phyloP scores from a whole-genome alignment of 2,113 vertebrate species.

The Rhabdomys dilectus region DNA sequence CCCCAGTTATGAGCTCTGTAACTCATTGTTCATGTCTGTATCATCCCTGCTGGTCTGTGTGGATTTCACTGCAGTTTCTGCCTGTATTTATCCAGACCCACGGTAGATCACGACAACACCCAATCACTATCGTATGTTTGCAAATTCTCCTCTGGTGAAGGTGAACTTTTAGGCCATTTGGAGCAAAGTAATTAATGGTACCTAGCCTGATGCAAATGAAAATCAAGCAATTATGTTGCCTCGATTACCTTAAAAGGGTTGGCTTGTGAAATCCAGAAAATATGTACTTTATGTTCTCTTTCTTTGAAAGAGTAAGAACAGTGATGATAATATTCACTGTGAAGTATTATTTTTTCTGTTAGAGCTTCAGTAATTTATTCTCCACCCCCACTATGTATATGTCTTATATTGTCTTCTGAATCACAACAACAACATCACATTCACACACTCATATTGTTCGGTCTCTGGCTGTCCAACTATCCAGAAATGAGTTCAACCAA shows the following conservation, averaged over 20 bases:
- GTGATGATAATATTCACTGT: not conserved
- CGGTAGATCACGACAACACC: not conserved
- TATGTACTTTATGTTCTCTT: constrained; percentile 5
- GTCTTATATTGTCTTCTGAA: constrained; percentile 3
- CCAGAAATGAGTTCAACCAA: not conserved
- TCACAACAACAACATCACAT: too few species aligned
- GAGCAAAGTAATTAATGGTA: not conserved
- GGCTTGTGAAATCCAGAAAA: not conserved
- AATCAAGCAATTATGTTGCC: constrained; percentile 22
- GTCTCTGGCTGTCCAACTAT: not conserved
- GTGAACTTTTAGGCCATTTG: not conserved
- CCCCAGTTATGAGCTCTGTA: not conserved
- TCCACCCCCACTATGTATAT: not conserved
- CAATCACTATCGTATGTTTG: not conserved
- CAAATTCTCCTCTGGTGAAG: constrained; percentile 10
- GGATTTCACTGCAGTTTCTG: not conserved
- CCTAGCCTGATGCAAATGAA: not conserved
- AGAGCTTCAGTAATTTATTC: constrained; percentile 8
- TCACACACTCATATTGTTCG: not conserved
- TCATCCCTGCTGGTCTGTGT: accelerated
- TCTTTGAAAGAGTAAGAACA: constrained; percentile 18
- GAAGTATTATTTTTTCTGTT: constrained; percentile 42
- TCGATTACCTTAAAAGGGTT: constrained; percentile 29
- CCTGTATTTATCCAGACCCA: not conserved
- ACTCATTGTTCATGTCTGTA: not conserved